Percentiles rank a stretch among this genome's conserved stretches.
Evolutionary conservation across 1,140 invertebrate genomes (phyloP).

Genomic region (Anastatus disparis): DNA sequence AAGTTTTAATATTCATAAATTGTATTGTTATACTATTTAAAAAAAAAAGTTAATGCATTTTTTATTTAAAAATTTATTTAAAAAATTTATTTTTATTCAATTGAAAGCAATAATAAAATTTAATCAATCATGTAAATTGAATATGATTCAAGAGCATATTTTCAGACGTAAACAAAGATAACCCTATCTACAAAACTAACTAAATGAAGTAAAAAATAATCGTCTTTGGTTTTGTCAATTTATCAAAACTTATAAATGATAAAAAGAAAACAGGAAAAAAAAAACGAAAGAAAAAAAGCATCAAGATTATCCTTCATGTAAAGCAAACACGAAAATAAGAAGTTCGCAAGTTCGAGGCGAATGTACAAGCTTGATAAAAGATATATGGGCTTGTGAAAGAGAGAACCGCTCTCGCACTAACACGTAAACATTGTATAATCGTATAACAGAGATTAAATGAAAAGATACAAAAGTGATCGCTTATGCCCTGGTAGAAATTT

Average conservation of each 20-base stretch:
- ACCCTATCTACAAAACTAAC: too few relatives aligned
- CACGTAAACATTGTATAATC: conserved; percentile 21
- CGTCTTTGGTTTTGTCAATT: background rate
- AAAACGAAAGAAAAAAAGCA: background rate
- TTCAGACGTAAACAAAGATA: too few relatives aligned
- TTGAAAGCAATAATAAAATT: too few relatives aligned
- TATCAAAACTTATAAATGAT: background rate
- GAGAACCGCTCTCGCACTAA: background rate
- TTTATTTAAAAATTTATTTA: too few relatives aligned
- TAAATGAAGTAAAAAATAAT: too few relatives aligned
- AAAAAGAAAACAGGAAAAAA: background rate
- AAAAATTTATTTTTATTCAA: too few relatives aligned
- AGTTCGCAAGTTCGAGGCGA: background rate
- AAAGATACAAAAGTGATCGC: conserved; percentile 22
- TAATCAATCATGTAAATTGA: too few relatives aligned
- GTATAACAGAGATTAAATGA: conserved; percentile 29
- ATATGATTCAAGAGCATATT: too few relatives aligned
- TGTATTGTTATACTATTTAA: too few relatives aligned
- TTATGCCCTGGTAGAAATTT: too few relatives aligned
- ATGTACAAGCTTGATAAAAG: background rate
- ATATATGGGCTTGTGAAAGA: background rate
- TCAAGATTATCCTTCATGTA: background rate
- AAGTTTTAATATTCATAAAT: too few relatives aligned
- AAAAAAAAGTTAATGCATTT: too few relatives aligned
- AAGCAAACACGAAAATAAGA: conserved; percentile 17